Evolutionary conservation across 2,113 vertebrate species (phyloP).

Genomic region (Hippolais icterina): DNA sequence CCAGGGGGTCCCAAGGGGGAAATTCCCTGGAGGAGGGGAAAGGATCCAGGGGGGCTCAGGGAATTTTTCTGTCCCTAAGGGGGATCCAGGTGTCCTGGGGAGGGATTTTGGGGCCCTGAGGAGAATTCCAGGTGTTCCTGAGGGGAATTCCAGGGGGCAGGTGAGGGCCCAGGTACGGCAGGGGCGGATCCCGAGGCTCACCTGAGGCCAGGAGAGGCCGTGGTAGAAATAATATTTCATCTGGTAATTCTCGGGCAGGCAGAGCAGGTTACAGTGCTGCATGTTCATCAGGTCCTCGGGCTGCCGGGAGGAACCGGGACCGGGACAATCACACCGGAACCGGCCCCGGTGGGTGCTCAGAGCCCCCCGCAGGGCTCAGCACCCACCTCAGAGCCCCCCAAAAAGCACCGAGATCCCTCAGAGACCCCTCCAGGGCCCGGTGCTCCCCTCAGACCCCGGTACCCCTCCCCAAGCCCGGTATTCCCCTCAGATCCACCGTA

Average conservation of each 20-base stretch:
- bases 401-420: neutral
- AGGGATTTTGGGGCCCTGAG: too few species aligned
- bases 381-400: neutral
- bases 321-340: neutral
- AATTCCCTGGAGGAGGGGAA: too few species aligned
- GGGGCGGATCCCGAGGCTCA: neutral
- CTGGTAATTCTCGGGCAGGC: neutral
- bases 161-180: rapidly evolving
- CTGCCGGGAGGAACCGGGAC: neutral
- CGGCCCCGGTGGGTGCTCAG: neutral
- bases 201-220: neutral
- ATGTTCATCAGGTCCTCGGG: conserved; percentile 5
- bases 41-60: too few species aligned
- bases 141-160: neutral
- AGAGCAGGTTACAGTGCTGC: conserved; percentile 11
- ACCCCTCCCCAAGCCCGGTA: too few species aligned
- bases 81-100: neutral
- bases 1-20: too few species aligned
- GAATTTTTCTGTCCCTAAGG: too few species aligned
- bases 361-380: neutral
- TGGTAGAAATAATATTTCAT: neutral
- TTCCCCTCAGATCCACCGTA: neutral
- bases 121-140: too few species aligned
- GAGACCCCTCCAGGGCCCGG: too few species aligned
- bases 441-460: neutral